Evolutionary conservation across 2,113 vertebrate genomes (phyloP).

Genomic region (Meles meles): DNA sequence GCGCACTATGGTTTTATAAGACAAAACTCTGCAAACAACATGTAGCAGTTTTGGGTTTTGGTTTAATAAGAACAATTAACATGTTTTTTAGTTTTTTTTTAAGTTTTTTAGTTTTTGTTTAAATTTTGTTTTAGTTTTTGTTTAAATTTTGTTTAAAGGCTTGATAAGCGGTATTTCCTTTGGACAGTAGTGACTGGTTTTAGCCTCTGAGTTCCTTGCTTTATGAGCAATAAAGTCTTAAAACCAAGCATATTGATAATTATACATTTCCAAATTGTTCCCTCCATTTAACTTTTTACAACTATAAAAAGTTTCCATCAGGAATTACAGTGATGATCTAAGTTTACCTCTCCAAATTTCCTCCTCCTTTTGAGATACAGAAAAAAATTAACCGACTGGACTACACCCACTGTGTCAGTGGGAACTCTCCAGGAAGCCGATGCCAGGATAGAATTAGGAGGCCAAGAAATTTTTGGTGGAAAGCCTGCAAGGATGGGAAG

Average conservation of each 20-base stretch:
- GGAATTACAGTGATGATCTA: neutral
- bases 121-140: constrained; percentile 4
- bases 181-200: neutral
- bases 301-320: neutral
- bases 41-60: neutral
- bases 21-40: neutral
- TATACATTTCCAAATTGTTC: neutral
- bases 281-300: neutral
- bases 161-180: constrained; percentile 10
- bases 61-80: neutral
- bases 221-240: neutral
- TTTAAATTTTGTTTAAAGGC: neutral
- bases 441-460: neutral
- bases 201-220: neutral
- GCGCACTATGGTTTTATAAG: neutral
- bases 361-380: neutral
- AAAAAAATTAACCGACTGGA: neutral
- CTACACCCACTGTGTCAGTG: neutral
- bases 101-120: constrained; percentile 26
- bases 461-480: neutral
- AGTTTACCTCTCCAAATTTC: neutral
- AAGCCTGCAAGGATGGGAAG: neutral
- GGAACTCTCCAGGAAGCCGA: neutral
- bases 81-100: neutral
- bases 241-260: neutral